A percentile compares a stretch with the other conserved stretches of the same genome.
Evolutionary conservation across 2,113 vertebrate species (phyloP).

Genomic region (Halichoerus grypus): DNA sequence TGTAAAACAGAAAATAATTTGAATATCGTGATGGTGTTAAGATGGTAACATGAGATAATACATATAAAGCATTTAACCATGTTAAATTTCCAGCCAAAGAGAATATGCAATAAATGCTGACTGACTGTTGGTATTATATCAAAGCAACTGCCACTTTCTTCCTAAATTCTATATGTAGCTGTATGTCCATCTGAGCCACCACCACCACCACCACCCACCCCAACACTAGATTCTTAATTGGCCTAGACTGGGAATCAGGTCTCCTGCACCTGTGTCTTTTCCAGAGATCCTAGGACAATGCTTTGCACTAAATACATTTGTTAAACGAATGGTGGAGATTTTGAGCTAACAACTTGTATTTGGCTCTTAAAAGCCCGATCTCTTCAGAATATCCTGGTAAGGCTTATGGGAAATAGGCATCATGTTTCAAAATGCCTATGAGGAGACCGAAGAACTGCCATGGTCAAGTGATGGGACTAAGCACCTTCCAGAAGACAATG

Average conservation of each 20-base stretch:
- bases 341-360: not conserved
- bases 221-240: not conserved
- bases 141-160: constrained; percentile 9
- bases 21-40: not conserved
- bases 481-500: not conserved
- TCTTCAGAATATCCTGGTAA: not conserved
- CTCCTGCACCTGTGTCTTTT: not conserved
- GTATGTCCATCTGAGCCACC: not conserved
- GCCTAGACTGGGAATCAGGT: not conserved
- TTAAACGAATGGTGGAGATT: not conserved
- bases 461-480: not conserved
- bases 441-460: not conserved
- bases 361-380: not conserved
- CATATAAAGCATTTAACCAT: not conserved
- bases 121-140: not conserved
- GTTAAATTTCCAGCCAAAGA: not conserved
- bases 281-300: not conserved
- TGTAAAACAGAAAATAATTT: constrained; percentile 9
- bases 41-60: not conserved
- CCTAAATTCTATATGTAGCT: not conserved
- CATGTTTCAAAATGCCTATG: not conserved
- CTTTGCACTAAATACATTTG: not conserved
- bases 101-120: not conserved
- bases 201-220: not conserved
- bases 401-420: not conserved